These are phyloP conservation scores for Rutpela maculata DNA, from an alignment of 2,888 invertebrate genomes.

Conservation along the genomic window DNA sequence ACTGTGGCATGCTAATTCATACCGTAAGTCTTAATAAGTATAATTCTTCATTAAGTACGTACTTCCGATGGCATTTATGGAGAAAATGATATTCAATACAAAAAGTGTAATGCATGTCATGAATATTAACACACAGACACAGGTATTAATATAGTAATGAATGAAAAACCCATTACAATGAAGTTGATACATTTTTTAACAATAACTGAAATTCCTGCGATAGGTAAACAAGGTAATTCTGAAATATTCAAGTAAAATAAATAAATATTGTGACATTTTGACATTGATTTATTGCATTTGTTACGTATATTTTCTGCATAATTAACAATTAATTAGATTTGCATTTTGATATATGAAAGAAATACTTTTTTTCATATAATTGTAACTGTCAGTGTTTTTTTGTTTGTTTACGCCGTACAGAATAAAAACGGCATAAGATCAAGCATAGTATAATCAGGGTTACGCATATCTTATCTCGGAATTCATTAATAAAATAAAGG, in stretches of 20 bases:
- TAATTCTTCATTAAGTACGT: not conserved
- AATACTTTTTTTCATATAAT: not conserved
- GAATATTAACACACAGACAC: constrained; percentile 35
- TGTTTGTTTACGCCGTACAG: constrained; percentile 11
- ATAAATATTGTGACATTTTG: constrained; percentile 34
- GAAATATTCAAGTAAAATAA: constrained; percentile 4
- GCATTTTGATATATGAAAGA: not conserved
- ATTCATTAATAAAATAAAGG: constrained; percentile 17
- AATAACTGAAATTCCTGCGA: not conserved
- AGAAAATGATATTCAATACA: not conserved
- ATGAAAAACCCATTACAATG: not conserved
- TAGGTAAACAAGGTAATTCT: not conserved
- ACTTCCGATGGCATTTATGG: constrained; percentile 10
- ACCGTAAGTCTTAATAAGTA: too few species aligned
- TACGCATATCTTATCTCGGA: not conserved
- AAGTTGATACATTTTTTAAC: constrained; percentile 5
- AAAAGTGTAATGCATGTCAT: constrained; percentile 7
- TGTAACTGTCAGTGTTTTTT: constrained; percentile 3
- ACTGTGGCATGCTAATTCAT: too few species aligned
- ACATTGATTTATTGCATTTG: constrained; percentile 21
- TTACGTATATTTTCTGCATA: not conserved
- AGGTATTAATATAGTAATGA: constrained; percentile 1
- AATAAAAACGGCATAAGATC: not conserved
- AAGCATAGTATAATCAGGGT: not conserved
- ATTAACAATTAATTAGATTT: constrained; percentile 12